Evolutionary conservation across 2,888 invertebrate genomes (phyloP), one percentile per base, ranked within the genome.

Genomic region (Ophion obscuratus): DNA sequence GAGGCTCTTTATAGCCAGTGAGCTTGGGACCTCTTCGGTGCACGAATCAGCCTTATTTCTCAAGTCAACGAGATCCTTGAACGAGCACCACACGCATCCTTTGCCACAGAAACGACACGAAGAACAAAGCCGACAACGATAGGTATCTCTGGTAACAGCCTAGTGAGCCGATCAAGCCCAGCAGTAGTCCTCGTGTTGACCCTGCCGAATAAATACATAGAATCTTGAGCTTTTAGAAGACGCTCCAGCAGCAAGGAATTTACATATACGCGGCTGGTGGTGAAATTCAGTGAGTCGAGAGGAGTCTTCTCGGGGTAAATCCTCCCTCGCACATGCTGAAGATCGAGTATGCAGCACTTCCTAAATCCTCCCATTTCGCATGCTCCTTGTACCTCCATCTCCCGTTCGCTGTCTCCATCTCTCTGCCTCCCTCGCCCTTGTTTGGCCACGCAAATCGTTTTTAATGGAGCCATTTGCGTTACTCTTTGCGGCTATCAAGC

Each of bases 401-500:
- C 40, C 20, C 66, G n/a, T 44, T 11, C 44, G 3, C 68, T 44
- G n/a, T 77, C 61, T 31, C 47, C 47, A 24, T 71, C 27, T 20
- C 24, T 61, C 61, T 61, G 47, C 17, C 53, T 53, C 11, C 53
- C 53, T 53, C 17, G 2, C 14, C 17, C 53, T 53, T 14, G 53
- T 53, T 53, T 17, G 17, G 53, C 53, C 53, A 31, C 70, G 47
- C 79, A 71, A 84, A 86, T 78, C 81, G 86, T 75, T 87, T 78
- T 79, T 80, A 84, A 84, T 84, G 79, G 87, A 86, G 81, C 86
- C 82, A 84, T 86, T 86, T 87, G 84, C 78, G 75, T 79, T 74
- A 77, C 85, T 82, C 81, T 79, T 53, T 77, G 70, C 67, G 86
- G 84, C 84, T 82, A 84, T 83, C 68, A 81, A 85, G 81, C 61